These are phyloP conservation scores for Melozone crissalis DNA, from an alignment of 2,113 vertebrate species.

Conservation along the genomic window DNA sequence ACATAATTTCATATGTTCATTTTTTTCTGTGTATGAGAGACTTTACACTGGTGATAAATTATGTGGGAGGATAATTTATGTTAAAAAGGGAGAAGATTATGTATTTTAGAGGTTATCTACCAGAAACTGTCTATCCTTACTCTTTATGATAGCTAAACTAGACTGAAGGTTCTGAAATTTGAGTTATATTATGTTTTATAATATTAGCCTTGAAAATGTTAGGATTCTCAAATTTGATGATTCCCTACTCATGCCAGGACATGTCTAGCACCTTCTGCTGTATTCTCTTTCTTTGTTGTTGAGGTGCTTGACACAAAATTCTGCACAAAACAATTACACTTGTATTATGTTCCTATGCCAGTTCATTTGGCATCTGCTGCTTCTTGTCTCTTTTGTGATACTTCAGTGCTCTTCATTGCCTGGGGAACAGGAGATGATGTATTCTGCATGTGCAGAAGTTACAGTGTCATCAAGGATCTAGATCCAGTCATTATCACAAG, in stretches of 20 bases:
- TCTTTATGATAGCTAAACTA: background rate
- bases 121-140: background rate
- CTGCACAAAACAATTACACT: background rate
- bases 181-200: background rate
- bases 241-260: background rate
- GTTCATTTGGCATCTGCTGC: background rate
- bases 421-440: background rate
- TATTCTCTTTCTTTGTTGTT: background rate
- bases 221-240: background rate
- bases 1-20: background rate
- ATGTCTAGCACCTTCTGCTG: background rate
- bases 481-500: background rate
- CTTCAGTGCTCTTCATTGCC: background rate
- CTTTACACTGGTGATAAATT: background rate
- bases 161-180: background rate
- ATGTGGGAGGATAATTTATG: background rate
- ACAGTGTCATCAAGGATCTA: background rate
- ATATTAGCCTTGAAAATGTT: background rate
- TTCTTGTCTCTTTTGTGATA: background rate
- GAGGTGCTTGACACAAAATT: background rate
- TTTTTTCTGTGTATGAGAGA: background rate
- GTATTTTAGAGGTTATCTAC: background rate
- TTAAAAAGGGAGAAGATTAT: background rate
- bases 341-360: background rate
- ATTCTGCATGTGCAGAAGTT: background rate